These are phyloP conservation scores for Terrapene triunguis DNA, from an alignment of 2,113 vertebrate genomes.

Conservation along the genomic window DNA sequence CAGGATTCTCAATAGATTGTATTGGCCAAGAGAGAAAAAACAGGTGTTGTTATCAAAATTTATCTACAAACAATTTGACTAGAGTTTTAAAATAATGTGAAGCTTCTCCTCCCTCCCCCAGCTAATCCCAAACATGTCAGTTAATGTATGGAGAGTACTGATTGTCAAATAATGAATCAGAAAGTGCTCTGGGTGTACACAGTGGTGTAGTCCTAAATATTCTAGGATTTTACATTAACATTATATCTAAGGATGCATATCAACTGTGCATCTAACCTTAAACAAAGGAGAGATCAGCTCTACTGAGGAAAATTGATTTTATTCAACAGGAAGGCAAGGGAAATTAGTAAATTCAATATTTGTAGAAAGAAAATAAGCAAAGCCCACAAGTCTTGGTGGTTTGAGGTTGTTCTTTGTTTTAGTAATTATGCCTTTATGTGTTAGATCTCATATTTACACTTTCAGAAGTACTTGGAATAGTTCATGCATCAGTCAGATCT, in stretches of 20 bases:
- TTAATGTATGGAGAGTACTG: constrained; percentile 75
- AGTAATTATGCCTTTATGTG: constrained; percentile 84
- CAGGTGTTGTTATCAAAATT: constrained; percentile 83
- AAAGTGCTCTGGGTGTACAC: constrained; percentile 58
- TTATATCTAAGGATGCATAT: constrained; percentile 79
- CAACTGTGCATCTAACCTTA: constrained; percentile 83
- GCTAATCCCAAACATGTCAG: constrained; percentile 70
- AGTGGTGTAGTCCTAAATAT: constrained; percentile 79
- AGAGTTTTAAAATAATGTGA: constrained; percentile 79
- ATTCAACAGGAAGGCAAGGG: constrained; percentile 83
- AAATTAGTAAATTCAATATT: constrained; percentile 89
- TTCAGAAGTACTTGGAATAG: constrained; percentile 75
- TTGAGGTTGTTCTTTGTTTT: constrained; percentile 86
- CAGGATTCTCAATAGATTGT: constrained; percentile 79
- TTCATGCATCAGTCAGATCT: constrained; percentile 63
- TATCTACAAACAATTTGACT: constrained; percentile 82
- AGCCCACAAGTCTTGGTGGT: constrained; percentile 81
- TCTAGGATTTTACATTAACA: constrained; percentile 78
- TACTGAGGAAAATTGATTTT: constrained; percentile 86
- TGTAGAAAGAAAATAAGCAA: constrained; percentile 85
- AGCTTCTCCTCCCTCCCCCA: constrained; percentile 66
- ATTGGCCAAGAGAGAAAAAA: constrained; percentile 82
- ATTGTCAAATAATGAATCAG: constrained; percentile 78
- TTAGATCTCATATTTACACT: constrained; percentile 80
- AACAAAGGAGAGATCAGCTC: constrained; percentile 84